Evolutionary conservation across 2,888 invertebrate species (phyloP), one percentile per base, ranked within the genome.

Genomic region (Brachylomia viminalis): DNA sequence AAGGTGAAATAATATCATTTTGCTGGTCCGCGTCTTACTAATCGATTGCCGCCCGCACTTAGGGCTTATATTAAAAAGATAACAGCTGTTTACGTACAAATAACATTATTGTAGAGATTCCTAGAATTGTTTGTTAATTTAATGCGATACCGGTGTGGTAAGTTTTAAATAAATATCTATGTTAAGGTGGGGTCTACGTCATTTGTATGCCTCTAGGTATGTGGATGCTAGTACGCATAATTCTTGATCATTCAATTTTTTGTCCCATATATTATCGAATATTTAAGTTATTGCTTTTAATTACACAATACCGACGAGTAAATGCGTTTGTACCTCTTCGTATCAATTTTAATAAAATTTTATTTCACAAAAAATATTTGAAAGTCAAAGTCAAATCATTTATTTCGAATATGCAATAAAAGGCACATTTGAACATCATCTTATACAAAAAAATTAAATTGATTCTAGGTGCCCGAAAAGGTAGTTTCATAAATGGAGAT

Each of bases 41-140:
- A 75, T 66, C 52, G 62, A 72, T 33, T 59, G 49, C 17, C 10
- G 66, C 80, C 79, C 80, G 84, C 72, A 82, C 62, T 59, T 27
- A 65, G 38, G 38, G 59, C 56, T 89, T 89, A 71, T 89, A 87
- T 87, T 75, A 72, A 67, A 74, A 80, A 84, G 86, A 84, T 89
- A 89, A 79, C 66, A 47, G 8, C 6, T 52, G 7, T 52, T 81
- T 69, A 64, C 45, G 59, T 49, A 23, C 42, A 30, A 38, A 49
- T 75, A 61, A 61, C 65, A 75, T 56, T 61, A 70, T 13, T 47
- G n/a, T 42, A 54, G 13, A 66, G 56, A 86, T 75, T 75, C 56
- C 42, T 76, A 70, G 73, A 38, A 77, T 83, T 42, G 27, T 77
- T 75, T 68, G 17, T n/a, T n/a, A 30, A 23, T 62, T n/a, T n/a